Evolutionary conservation across 2,113 vertebrate genomes (phyloP).

Genomic region (Microtus montanus): DNA sequence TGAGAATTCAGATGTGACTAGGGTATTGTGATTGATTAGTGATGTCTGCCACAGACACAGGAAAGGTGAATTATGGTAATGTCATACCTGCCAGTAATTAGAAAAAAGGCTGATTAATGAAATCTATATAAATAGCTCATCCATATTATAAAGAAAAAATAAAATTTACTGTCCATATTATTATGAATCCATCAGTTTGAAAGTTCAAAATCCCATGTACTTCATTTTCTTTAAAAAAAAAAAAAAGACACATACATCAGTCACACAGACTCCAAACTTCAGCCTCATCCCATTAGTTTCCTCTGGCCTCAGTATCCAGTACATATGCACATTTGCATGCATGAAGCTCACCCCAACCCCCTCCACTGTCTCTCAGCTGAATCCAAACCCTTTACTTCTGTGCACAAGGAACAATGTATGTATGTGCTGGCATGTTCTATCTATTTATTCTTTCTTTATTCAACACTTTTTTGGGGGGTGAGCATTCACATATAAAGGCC

Average conservation of each 20-base stretch:
- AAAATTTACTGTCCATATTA: neutral
- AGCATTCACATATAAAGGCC: neutral
- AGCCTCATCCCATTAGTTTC: neutral
- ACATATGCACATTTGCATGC: too few relatives aligned
- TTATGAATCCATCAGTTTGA: constrained; percentile 28
- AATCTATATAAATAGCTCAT: neutral
- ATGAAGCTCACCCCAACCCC: neutral
- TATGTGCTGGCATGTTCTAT: neutral
- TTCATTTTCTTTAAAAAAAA: neutral
- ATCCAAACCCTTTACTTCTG: neutral
- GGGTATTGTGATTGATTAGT: neutral
- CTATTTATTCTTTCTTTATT: neutral
- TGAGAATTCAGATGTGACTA: neutral
- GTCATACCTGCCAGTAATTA: neutral
- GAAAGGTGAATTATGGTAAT: neutral
- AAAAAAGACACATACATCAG: neutral
- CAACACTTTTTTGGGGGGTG: neutral
- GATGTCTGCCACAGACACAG: neutral
- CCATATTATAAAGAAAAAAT: neutral
- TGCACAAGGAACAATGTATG: neutral
- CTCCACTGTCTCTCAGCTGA: neutral
- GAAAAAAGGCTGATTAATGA: neutral
- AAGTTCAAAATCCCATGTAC: constrained; percentile 1
- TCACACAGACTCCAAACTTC: neutral
- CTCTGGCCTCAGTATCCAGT: neutral